Percentiles rank a stretch among this genome's conserved stretches.
Conservation (phyloP, 2,797 vertebrate species). For the Platalea minor region DNA sequence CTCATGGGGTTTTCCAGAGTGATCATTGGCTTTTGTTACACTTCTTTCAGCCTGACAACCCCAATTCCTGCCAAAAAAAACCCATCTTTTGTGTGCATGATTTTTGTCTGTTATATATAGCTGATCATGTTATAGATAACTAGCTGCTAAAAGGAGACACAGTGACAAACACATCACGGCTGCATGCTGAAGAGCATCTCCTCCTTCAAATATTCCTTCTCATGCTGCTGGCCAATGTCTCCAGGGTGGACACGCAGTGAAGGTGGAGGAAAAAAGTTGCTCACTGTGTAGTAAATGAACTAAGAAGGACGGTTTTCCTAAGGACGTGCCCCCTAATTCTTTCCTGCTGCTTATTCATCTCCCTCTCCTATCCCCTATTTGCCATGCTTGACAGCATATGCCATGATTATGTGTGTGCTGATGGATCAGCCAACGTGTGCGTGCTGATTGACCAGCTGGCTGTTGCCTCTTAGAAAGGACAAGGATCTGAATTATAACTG, state of each 20-base stretch:
- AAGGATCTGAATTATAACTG: neutral
- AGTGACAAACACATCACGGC: neutral
- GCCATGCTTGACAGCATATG: neutral
- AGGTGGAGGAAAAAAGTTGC: neutral
- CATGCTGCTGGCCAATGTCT: neutral
- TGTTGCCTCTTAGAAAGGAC: neutral
- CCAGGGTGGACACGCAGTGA: accelerated
- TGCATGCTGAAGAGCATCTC: neutral
- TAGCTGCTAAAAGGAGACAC: neutral
- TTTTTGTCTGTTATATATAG: neutral
- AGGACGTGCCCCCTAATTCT: neutral
- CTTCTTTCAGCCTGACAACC: neutral
- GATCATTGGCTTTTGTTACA: neutral
- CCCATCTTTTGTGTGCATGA: neutral
- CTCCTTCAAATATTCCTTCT: neutral
- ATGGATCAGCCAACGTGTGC: accelerated
- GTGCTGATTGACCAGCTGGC: neutral
- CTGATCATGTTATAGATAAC: neutral
- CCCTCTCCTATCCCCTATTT: neutral
- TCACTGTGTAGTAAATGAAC: neutral
- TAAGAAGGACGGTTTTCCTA: neutral
- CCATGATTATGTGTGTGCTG: neutral
- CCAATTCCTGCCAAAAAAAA: neutral
- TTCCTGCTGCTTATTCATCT: neutral
- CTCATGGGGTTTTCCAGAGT: neutral